These are phyloP conservation scores for Drosophila saltans DNA, from an alignment of 1,140 invertebrate genomes.

Conservation along the genomic window DNA sequence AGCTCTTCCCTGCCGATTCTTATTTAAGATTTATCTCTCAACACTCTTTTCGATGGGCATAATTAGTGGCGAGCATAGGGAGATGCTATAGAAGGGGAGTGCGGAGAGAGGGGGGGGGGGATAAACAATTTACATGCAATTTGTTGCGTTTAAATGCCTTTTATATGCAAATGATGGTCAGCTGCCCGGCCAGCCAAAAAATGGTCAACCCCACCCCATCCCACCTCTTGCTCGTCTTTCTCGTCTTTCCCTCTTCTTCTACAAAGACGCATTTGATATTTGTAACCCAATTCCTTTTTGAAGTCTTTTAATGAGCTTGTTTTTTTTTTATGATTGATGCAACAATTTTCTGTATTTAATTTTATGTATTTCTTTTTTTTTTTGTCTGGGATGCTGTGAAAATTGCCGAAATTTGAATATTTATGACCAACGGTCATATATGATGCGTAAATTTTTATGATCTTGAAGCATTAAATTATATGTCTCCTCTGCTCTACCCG, in stretches of 20 bases:
- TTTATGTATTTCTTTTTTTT: not conserved
- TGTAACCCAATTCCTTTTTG: constrained; percentile 60
- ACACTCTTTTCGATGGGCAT: constrained; percentile 77
- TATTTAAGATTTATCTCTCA: constrained; percentile 70
- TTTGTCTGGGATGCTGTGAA: constrained; percentile 27
- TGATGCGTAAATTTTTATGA: constrained; percentile 78
- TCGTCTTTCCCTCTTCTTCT: too few species aligned
- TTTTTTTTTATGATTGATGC: constrained; percentile 70
- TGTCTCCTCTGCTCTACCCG: not conserved
- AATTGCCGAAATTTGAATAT: constrained; percentile 75
- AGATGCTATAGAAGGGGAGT: not conserved
- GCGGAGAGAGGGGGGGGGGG: not conserved
- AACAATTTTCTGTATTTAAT: constrained; percentile 49
- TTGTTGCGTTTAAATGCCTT: constrained; percentile 80
- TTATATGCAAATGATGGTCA: constrained; percentile 79
- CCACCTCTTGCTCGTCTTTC: too few species aligned
- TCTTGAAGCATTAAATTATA: constrained; percentile 65
- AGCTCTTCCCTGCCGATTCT: constrained; percentile 9
- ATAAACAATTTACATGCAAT: constrained; percentile 80
- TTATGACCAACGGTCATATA: constrained; percentile 83
- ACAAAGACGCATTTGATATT: constrained; percentile 12
- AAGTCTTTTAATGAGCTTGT: constrained; percentile 73
- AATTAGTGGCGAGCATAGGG: constrained; percentile 73
- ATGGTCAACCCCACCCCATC: too few species aligned
- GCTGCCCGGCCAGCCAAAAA: constrained; percentile 58